These are phyloP conservation scores for Rousettus leschenaultii DNA, from an alignment of 2,113 vertebrate species.

Conservation along the genomic window DNA sequence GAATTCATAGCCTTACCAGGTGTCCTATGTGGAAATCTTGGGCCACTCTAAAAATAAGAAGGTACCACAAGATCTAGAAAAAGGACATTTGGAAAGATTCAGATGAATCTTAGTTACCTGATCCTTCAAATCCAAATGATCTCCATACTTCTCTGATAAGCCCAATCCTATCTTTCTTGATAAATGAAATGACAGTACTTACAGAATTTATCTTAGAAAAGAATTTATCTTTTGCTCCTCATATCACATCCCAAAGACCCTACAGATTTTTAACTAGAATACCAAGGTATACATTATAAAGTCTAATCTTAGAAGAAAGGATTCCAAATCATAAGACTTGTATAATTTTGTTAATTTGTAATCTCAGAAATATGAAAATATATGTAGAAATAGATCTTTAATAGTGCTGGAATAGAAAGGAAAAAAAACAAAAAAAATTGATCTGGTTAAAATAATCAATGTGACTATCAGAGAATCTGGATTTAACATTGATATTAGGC, in stretches of 20 bases:
- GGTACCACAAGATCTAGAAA: not conserved
- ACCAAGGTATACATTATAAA: not conserved
- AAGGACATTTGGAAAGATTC: not conserved
- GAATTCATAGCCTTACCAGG: not conserved
- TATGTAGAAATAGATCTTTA: not conserved
- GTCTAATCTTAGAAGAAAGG: not conserved
- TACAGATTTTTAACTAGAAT: not conserved
- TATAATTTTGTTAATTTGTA: not conserved
- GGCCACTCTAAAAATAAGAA: not conserved
- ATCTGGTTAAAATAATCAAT: not conserved
- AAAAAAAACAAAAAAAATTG: not conserved
- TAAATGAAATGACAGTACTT: not conserved
- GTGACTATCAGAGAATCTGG: not conserved
- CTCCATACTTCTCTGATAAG: not conserved
- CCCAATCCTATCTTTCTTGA: not conserved
- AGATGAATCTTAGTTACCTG: not conserved
- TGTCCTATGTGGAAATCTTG: not conserved
- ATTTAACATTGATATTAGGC: not conserved
- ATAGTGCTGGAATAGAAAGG: not conserved
- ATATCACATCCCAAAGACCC: not conserved
- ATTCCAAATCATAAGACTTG: not conserved
- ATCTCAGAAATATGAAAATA: not conserved
- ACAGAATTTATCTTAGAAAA: not conserved
- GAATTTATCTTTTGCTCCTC: not conserved
- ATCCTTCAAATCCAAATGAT: not conserved